phyloP scores from a whole-genome alignment of 1,140 invertebrate genomes.

The Hypsibius dujardini region DNA sequence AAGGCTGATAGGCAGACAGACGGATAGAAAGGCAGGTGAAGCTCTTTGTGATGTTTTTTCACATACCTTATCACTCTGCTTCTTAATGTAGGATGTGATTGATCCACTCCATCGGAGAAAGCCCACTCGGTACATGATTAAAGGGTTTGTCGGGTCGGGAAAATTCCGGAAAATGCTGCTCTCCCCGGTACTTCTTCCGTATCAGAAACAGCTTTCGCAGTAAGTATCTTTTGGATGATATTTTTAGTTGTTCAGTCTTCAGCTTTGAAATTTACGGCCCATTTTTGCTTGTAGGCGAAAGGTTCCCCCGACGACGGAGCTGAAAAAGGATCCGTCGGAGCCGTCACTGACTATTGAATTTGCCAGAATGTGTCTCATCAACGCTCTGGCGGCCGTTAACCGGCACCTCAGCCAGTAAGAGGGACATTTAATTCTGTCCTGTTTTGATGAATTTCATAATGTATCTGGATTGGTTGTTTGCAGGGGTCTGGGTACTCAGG shows the following conservation, averaged over 20 bases:
- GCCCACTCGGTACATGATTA: constrained; percentile 44
- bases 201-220: neutral
- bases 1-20: too few relatives aligned
- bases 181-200: constrained; percentile 26
- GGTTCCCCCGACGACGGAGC: neutral
- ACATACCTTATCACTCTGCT: constrained; percentile 15
- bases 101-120: constrained; percentile 46
- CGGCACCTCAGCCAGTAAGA: neutral
- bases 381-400: constrained; percentile 43
- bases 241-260: too few relatives aligned
- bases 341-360: constrained; percentile 74
- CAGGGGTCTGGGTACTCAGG: too few relatives aligned
- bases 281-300: too few relatives aligned
- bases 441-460: neutral
- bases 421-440: neutral
- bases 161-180: constrained; percentile 47
- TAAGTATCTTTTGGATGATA: too few relatives aligned
- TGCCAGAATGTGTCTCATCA: constrained; percentile 63
- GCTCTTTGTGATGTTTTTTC: neutral
- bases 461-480: too few relatives aligned
- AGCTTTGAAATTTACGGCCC: too few relatives aligned
- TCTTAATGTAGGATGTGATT: constrained; percentile 29
- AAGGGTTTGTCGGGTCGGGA: constrained; percentile 43
- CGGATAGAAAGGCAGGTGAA: constrained; percentile 19
- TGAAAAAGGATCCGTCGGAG: constrained; percentile 37